Percentiles rank a stretch among this genome's conserved stretches.
Conservation (phyloP, 2,797 vertebrate genomes). For the Tenualosa thibaudeaui region DNA sequence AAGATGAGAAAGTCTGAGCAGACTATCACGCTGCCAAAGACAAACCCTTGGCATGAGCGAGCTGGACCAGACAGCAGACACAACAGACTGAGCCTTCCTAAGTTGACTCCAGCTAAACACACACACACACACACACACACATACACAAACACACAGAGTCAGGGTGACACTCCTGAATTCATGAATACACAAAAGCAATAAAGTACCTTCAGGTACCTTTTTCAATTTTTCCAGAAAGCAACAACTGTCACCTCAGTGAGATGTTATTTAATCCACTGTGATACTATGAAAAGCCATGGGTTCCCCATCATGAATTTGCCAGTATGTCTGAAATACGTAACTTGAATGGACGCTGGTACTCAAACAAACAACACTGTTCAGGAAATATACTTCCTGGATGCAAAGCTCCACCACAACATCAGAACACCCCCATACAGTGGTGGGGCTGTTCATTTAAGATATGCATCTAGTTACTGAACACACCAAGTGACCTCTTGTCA, state of each 20-base stretch:
- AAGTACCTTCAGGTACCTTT: not conserved
- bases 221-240: too few species aligned
- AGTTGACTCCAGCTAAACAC: not conserved
- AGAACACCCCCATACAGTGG: too few species aligned
- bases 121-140: not conserved
- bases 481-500: not conserved
- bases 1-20: not conserved
- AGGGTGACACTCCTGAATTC: not conserved
- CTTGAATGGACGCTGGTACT: too few species aligned
- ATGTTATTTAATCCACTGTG: too few species aligned
- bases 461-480: not conserved
- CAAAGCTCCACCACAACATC: too few species aligned
- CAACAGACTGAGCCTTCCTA: constrained; percentile 4
- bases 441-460: too few species aligned
- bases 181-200: not conserved
- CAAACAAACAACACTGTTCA: too few species aligned
- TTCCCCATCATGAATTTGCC: too few species aligned
- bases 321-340: too few species aligned
- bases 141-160: not conserved
- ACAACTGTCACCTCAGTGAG: too few species aligned
- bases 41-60: not conserved
- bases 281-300: not conserved
- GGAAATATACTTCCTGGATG: too few species aligned
- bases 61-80: not conserved
- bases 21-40: not conserved